A percentile compares a stretch with the other conserved stretches of the same genome.
These are phyloP conservation scores for Sarotherodon lohbergeri DNA, from an alignment of 2,113 vertebrate species.

Conservation along the genomic window DNA sequence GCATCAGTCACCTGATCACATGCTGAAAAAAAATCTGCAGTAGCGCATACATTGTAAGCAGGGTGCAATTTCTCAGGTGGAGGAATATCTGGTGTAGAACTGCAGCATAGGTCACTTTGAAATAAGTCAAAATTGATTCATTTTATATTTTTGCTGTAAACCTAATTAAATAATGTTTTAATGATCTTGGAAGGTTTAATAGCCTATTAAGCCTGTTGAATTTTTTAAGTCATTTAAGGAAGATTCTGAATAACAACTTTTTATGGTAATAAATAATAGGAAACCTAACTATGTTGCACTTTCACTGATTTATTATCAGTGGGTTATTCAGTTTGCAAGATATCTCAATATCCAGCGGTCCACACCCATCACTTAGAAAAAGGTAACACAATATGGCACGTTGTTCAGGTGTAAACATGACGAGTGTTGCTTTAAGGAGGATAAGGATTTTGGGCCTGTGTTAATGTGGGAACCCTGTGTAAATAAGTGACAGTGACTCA, in stretches of 20 bases:
- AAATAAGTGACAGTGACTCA: slow-evolving; percentile 35
- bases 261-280: not conserved
- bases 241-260: not conserved
- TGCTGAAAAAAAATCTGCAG: not conserved
- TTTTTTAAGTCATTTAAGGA: not conserved
- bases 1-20: not conserved
- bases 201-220: not conserved
- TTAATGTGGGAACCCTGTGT: slow-evolving; percentile 1
- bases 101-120: not conserved
- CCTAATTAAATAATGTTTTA: not conserved
- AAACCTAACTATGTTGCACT: accelerated
- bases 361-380: slow-evolving; percentile 2
- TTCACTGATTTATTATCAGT: not conserved
- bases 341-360: not conserved
- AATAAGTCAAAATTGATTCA: accelerated
- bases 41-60: not conserved
- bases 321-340: not conserved
- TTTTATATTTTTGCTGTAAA: not conserved
- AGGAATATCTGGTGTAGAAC: not conserved
- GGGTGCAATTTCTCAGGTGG: not conserved
- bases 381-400: not conserved
- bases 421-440: slow-evolving; percentile 41
- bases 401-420: slow-evolving; percentile 35
- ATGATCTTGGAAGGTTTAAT: not conserved
- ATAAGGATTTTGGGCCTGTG: not conserved